Evolutionary conservation across 2,888 invertebrate genomes (phyloP), one percentile per base, ranked within the genome.

Genomic region (Agrypnus murinus): DNA sequence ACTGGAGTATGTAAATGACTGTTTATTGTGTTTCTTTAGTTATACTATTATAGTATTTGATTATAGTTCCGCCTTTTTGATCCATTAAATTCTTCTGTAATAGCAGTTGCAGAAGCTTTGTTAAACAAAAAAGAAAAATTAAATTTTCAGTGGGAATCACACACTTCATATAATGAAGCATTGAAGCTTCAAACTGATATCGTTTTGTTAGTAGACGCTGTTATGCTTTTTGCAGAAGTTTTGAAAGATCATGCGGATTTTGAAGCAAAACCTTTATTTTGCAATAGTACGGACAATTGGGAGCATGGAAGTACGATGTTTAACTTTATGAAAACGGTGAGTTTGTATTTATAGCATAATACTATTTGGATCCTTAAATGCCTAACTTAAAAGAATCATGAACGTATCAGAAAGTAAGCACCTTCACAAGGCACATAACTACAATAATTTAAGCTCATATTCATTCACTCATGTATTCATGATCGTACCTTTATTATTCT

Each of bases 181-280:
- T 81, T 80, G 76, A 77, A 78, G 43, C 60, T 84, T 7, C 87
- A 89, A 86, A 89, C 93, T 7, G 92, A 93, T 82, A 90, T 94
- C 72, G 96, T 95, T 8, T 87, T 97, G 73, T 89, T 95, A 77
- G 93, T 95, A 82, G 97, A 98, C 83, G 93, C 95, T 0, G 93
- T 97, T n/a, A 89, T 90, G 73, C 87, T 97, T 78, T 93, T 96
- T 83, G 92, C 93, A 2, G 88, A 90, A 79, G 94, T 93, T 59
- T 87, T 96, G 69, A 90, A 91, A 75, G 57, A 63, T 14, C 32
- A 48, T n/a, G 57, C 46, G 25, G 8, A 65, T 19, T 59, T 63
- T 19, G 58, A 15, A 19, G 36, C 34, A 1, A 38, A 32, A 6
- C 45, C 88, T 38, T 84, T 93, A 15, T 87, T 86, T 69, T 95